Evolutionary conservation across 1,140 invertebrate species (phyloP), one percentile per base, ranked within the genome.

Genomic region (Zaprionus inermis): DNA sequence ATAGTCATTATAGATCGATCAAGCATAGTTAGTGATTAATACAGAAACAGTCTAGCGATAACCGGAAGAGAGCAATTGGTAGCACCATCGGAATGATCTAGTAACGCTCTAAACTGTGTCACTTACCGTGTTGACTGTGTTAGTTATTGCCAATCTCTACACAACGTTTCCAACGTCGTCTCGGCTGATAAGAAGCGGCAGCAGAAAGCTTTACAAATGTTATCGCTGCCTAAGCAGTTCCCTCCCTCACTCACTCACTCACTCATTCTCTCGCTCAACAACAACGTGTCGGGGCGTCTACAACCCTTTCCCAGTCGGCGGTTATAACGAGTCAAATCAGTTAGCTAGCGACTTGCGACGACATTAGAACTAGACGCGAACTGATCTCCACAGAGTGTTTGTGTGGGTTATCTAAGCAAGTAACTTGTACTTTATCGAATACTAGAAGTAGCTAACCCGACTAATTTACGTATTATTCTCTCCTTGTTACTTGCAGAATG

Each of bases 401-500:
- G n/a, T n/a, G n/a, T n/a, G n/a, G n/a, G 60, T 76, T 52, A 44
- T 22, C 14, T 24, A 32, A 18, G 24, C 54, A 12, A 28, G 5
- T 54, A 44, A 58, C 11, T 44, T 58, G 20, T 58, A 24, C 12
- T 34, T 10, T 22, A 54, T n/a, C 41, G 9, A 41, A 7, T 20
- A n/a, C 18, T 46, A 22, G 20, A 22, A n/a, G n/a, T n/a, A n/a
- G n/a, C 7, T 69, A 72, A 79, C 79, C 20, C 11, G 30, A 44
- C 16, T 24, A 69, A 67, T 58, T 73, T 74, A 70, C n/a, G n/a
- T 14, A 12, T 16, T 9, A 74, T 64, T 82, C 52, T 12, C 16
- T 24, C 12, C 12, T 41, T n/a, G n/a, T 9, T 16, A 2, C 24
- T 58, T 38, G 10, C 73, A 96, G 96, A 90, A 96, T 96, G 94